Conservation (phyloP, 2,797 vertebrate genomes). For the Xenops minutus region DNA sequence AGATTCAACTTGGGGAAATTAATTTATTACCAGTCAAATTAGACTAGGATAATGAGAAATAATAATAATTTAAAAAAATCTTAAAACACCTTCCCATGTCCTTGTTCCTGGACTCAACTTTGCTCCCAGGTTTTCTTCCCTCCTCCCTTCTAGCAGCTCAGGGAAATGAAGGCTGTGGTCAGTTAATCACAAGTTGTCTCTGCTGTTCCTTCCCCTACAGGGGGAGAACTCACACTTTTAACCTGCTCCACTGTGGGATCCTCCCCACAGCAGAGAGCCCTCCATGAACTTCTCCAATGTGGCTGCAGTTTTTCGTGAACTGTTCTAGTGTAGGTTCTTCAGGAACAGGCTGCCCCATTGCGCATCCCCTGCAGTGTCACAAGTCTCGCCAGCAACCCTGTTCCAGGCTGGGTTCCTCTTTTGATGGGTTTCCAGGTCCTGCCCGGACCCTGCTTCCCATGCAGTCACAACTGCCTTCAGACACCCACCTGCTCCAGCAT, state of each 20-base stretch:
- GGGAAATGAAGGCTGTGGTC: background rate
- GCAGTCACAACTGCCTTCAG: background rate
- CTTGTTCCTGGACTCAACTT: background rate
- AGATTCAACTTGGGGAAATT: background rate
- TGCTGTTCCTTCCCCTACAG: background rate
- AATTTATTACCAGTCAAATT: background rate
- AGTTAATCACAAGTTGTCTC: background rate
- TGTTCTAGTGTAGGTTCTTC: rapidly evolving
- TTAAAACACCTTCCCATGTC: background rate
- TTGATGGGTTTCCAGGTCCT: background rate
- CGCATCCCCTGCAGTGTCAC: background rate
- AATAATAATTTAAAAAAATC: background rate
- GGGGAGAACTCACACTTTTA: background rate
- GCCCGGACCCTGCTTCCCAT: background rate
- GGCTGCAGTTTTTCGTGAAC: background rate
- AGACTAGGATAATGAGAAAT: background rate
- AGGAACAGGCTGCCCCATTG: background rate
- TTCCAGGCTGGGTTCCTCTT: background rate
- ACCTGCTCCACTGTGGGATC: rapidly evolving
- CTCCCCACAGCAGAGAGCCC: background rate
- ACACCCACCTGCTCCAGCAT: no score
- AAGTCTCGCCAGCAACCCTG: background rate
- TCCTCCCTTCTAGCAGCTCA: background rate
- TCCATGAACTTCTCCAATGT: background rate
- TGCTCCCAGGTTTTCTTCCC: background rate